Evolutionary conservation across 2,113 vertebrate genomes (phyloP).

Genomic region (Speoplatyrhinus poulsoni): DNA sequence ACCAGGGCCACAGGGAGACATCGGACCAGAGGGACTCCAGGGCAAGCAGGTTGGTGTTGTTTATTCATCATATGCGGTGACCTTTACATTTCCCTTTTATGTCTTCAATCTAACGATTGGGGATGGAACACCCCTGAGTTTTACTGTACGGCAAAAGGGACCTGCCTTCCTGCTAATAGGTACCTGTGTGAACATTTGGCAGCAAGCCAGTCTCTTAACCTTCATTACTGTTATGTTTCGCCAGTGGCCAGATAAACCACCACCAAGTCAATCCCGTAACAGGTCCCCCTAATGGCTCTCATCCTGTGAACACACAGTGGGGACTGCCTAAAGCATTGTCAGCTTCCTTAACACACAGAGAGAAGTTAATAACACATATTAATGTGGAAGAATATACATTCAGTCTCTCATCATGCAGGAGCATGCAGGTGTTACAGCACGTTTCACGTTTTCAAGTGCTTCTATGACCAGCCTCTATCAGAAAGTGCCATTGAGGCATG

Average conservation of each 20-base stretch:
- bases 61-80: conserved; percentile 48
- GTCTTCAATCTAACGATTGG: conserved; percentile 21
- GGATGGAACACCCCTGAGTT: conserved; percentile 13
- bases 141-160: conserved; percentile 26
- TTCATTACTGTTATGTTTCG: conserved; percentile 47
- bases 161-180: conserved; percentile 35
- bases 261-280: conserved; percentile 12
- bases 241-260: conserved; percentile 26
- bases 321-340: conserved; percentile 49
- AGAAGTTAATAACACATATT: conserved; percentile 51
- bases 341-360: conserved; percentile 22
- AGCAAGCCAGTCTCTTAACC: conserved; percentile 38
- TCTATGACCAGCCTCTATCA: too few species aligned
- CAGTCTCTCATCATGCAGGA: conserved; percentile 39
- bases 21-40: conserved; percentile 83
- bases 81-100: conserved; percentile 47
- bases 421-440: conserved; percentile 41
- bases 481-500: too few species aligned
- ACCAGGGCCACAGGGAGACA: conserved; percentile 84
- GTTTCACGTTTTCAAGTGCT: background rate
- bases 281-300: conserved; percentile 20
- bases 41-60: conserved; percentile 82
- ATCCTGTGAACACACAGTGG: conserved; percentile 57
- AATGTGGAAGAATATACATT: conserved; percentile 16
- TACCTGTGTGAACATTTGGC: conserved; percentile 39